These are phyloP conservation scores for Hydrozoanthus gracilis DNA, from an alignment of 92 coral and sea anemone species.

Conservation along the genomic window DNA sequence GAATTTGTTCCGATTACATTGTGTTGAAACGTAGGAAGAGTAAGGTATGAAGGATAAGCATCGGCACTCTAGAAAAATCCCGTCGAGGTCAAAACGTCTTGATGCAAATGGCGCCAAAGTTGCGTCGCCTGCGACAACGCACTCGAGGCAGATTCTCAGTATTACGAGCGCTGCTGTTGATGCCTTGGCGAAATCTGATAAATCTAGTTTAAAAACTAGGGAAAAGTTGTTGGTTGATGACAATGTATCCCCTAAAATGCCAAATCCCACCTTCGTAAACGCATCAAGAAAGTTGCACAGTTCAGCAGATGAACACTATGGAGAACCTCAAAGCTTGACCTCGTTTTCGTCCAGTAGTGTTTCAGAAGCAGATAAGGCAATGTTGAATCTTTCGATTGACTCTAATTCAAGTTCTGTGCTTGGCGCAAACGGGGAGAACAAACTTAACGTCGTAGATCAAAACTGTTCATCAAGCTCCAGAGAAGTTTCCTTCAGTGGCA, in stretches of 20 bases:
- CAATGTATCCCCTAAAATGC: neutral
- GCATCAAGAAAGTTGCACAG: neutral
- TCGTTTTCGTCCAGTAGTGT: conserved; percentile 21
- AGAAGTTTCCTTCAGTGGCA: conserved; percentile 80
- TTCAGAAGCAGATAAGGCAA: conserved; percentile 33
- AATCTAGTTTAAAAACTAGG: neutral
- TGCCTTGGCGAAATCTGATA: conserved; percentile 66
- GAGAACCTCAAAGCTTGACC: neutral
- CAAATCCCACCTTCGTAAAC: neutral
- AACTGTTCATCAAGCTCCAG: conserved; percentile 12
- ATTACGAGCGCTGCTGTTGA: conserved; percentile 91
- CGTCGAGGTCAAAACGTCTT: conserved; percentile 23
- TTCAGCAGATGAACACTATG: neutral
- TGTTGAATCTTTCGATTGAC: conserved; percentile 11
- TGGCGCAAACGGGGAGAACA: neutral
- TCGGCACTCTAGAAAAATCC: conserved; percentile 1
- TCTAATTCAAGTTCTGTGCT: conserved; percentile 8
- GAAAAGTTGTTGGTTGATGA: conserved; percentile 9
- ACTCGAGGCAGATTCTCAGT: conserved; percentile 76
- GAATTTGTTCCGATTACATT: neutral
- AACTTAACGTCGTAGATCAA: neutral
- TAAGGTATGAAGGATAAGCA: conserved; percentile 23
- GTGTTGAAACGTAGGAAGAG: neutral
- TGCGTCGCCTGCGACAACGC: conserved; percentile 29
- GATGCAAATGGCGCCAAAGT: conserved; percentile 49